Base-by-base conservation (phyloP, 2,888 invertebrate species). In the Gryllus longicercus region DNA sequence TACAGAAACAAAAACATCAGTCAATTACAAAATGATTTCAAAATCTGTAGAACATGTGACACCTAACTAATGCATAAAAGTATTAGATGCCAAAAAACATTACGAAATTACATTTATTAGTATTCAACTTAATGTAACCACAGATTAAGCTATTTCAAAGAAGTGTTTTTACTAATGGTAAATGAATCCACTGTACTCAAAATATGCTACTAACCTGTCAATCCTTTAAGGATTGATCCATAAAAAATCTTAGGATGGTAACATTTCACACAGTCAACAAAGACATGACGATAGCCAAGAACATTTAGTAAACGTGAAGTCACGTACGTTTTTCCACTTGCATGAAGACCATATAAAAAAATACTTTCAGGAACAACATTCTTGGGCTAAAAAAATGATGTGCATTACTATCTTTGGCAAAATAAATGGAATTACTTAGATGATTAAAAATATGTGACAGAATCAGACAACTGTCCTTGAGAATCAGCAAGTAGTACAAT, bases 201-300 rank as follows among this genome's bases (percentile, higher is more conserved):
- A 80, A 51, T 12, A 76, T 2, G 21, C 50, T 18, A 76, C 82
- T 81, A 80, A 50, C 86, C 86, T 14, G 88, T 86, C 23, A 94
- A 87, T 81, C 90, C 90, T 79, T 90, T 90, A 79, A 96, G 85
- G 81, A 96, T 91, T 81, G 91, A 90, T 86, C 96, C 95, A 84
- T 92, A 93, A 83, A 97, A 88, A 81, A 95, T 91, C 87, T 92
- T 93, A 12, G 91, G 88, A 12, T 92, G 91, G 86, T 94, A 94
- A 86, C 94, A 95, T 87, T 96, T 96, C 11, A 95, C 90, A 85
- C 96, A 94, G 88, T 96, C 94, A 50, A 96, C 88, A 74, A 91
- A 85, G 51, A 92, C 91, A 84, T 90, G 88, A 86, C 90, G 91
- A 82, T 92, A 91, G 79, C 89, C 85, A 75, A 92, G 87, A 84